These are phyloP conservation scores for Microcebus lehilahytsara DNA, from an alignment of 2,113 vertebrate species.

Conservation along the genomic window DNA sequence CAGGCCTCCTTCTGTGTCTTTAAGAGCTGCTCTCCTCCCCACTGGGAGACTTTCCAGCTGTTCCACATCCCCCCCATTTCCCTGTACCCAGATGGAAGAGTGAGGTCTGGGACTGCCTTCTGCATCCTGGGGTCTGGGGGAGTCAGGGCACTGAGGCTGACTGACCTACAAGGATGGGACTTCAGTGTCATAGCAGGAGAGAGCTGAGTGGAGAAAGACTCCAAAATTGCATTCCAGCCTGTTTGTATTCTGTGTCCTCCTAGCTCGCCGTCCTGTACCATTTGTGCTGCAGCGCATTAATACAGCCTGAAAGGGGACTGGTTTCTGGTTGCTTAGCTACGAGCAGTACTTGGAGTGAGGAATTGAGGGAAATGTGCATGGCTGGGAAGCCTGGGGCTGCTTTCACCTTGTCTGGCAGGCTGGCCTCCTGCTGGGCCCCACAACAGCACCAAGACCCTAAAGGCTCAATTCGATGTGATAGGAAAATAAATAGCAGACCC, in stretches of 20 bases:
- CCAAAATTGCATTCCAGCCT: neutral
- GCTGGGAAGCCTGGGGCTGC: neutral
- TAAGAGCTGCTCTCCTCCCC: neutral
- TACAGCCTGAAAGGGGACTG: neutral
- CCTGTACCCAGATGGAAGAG: too few relatives aligned
- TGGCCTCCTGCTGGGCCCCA: neutral
- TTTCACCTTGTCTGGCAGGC: neutral
- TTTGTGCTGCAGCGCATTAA: neutral
- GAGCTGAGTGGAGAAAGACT: neutral
- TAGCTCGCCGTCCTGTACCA: rapidly evolving
- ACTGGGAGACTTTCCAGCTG: neutral
- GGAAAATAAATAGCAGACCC: neutral
- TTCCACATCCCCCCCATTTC: neutral
- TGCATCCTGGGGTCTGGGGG: neutral
- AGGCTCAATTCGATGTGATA: neutral
- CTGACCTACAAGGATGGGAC: neutral
- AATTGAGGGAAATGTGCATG: neutral
- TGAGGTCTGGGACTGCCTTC: neutral
- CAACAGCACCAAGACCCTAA: neutral
- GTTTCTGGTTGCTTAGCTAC: slow-evolving; percentile 49
- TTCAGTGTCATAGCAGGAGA: neutral
- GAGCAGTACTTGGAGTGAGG: neutral
- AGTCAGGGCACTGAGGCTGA: neutral
- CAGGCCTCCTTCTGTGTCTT: neutral
- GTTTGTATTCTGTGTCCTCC: neutral